phyloP scores from a whole-genome alignment of 2,797 vertebrate genomes.

The Sitta carolinensis region DNA sequence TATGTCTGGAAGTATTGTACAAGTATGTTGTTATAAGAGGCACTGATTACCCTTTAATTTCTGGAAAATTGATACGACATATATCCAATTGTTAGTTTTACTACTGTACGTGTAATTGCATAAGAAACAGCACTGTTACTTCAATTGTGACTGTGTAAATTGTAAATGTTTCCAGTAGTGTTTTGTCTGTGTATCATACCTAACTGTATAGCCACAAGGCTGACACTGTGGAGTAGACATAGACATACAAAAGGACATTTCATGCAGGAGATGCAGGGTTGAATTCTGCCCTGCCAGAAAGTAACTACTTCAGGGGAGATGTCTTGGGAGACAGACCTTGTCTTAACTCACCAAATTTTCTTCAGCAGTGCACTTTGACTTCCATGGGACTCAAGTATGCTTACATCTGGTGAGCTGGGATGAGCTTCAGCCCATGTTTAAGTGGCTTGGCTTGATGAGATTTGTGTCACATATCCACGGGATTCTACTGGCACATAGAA shows the following conservation, averaged over 20 bases:
- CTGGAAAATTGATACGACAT: background rate
- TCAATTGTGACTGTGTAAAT: slow-evolving; percentile 6
- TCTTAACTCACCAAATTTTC: background rate
- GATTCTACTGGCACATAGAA: background rate
- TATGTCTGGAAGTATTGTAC: background rate
- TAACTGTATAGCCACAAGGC: background rate
- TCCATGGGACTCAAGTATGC: background rate
- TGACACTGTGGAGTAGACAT: background rate
- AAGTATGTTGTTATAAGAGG: background rate
- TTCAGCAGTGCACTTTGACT: slow-evolving; percentile 33
- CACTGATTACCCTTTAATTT: slow-evolving; percentile 23
- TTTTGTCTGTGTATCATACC: background rate
- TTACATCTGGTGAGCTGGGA: background rate
- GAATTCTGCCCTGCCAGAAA: background rate
- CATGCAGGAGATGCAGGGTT: background rate
- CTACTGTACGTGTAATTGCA: slow-evolving; percentile 33
- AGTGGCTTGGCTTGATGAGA: background rate
- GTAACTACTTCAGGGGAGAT: background rate
- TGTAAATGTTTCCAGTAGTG: background rate
- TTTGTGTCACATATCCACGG: background rate
- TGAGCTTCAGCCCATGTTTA: background rate
- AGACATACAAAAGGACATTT: background rate
- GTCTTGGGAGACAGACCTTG: background rate
- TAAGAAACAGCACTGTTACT: slow-evolving; percentile 30
- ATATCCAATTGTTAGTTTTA: slow-evolving; percentile 11